Evolutionary conservation across 2,113 vertebrate genomes (phyloP), one percentile per base, ranked within the genome.

Genomic region (Pimephales promelas): DNA sequence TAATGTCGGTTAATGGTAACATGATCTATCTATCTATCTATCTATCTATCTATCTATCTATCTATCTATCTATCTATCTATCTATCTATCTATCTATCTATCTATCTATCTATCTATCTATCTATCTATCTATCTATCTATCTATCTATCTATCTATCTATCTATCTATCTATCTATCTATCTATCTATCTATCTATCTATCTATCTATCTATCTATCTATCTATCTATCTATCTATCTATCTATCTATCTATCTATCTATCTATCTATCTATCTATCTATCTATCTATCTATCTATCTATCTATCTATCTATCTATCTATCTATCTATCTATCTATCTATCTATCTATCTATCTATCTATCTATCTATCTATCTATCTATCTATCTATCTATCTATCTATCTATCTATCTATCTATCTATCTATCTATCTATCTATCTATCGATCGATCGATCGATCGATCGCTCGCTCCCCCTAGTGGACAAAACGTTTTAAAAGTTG

Each of bases 1-100:
- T 49, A 18, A 5, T 49, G 47, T 49, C 47, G 1, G 47, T 49
- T 49, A 49, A 49, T 47, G 45, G 45, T 47, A 13, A 14, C 45
- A 47, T 47, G 45, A n/a, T 36, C 54, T 57, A n/a, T 57, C 56
- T 62, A 14, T 62, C 59, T 61, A 26, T 61, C 59, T 62, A 28
- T 62, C 61, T 64, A 31, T 64, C 61, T 64, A 28, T 64, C 61
- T 64, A 28, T 64, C 61, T 64, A 31, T 64, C 61, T 66, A 18
- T 66, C 62, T 66, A 34, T 66, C 62, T 66, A 36, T 66, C 62
- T 36, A 66, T 66, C 59, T 62, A 62, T 62, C 59, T 73, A 26
- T 26, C 43, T 49, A 26, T 74, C 43, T 57, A 40, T 59, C 34
- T 36, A 43, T 61, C 54, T 26, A 2, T 78, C n/a, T n/a, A n/a